Percentiles rank a stretch among this genome's conserved stretches.
Evolutionary conservation across 2,113 vertebrate species (phyloP).

Genomic region (Trichomycterus rosablanca): DNA sequence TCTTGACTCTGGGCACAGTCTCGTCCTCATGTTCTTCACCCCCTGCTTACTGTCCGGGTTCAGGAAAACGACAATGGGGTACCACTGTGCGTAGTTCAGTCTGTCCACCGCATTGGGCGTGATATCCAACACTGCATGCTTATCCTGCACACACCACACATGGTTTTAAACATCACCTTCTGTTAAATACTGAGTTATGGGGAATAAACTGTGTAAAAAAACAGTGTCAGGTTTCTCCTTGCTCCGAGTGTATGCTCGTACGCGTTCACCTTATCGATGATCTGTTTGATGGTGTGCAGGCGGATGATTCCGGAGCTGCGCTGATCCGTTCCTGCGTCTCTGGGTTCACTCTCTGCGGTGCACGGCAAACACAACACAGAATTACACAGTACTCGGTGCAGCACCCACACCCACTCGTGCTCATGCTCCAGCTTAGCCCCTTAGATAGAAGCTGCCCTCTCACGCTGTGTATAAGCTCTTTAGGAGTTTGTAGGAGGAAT

Average conservation of each 20-base stretch:
- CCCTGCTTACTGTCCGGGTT: conserved; percentile 97
- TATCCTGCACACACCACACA: conserved; percentile 72
- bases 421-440: conserved; percentile 3
- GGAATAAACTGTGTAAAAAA: too few relatives aligned
- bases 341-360: conserved; percentile 86
- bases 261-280: conserved; percentile 88
- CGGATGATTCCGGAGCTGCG: conserved; percentile 96
- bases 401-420: background rate
- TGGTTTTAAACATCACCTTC: too few relatives aligned
- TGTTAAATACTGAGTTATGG: too few relatives aligned
- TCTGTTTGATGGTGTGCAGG: conserved; percentile 97
- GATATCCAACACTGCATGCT: conserved; percentile 94
- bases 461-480: background rate
- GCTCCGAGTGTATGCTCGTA: too few relatives aligned
- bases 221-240: too few relatives aligned
- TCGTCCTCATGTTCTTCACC: conserved; percentile 93
- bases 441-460: conserved; percentile 20
- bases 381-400: background rate
- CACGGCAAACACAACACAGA: conserved; percentile 3
- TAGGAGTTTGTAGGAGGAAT: background rate
- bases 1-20: conserved; percentile 89
- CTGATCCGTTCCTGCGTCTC: conserved; percentile 92
- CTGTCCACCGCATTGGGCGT: conserved; percentile 98
- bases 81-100: conserved; percentile 98
- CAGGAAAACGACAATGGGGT: conserved; percentile 95